Evolutionary conservation across 2,797 vertebrate species (phyloP), one percentile per base, ranked within the genome.

Genomic region (Denticeps clupeoides): DNA sequence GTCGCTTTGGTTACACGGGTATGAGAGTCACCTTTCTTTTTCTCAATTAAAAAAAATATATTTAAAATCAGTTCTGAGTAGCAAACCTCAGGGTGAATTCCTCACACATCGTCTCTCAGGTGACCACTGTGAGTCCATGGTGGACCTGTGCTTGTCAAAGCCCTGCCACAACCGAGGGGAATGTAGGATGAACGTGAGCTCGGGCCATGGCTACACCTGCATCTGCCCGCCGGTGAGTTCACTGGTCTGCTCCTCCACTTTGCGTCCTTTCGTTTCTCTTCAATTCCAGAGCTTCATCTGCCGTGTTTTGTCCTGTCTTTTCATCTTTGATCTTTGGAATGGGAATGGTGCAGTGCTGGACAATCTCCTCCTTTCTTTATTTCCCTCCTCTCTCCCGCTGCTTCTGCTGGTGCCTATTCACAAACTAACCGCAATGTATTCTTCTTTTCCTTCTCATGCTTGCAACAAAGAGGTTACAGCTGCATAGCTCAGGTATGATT

Each of bases 1-100:
- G 92, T 62, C 90, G 86, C 6, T 83, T 79, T 0, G 83, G 90
- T 51, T 97, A 87, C 75, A 92, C 88, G 0, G 92, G 92, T 92
- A 65, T 27, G 24, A 46, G 59, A 7, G n/a, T 8, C 18, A 6
- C 15, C 4, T 9, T 5, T 9, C 38, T 25, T 19, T 25, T 0
- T 19, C 18, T 3, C 18, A 19, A 19, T 19, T 19, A 19, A 3
- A 18, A 19, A 19, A 19, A 19, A 19, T 3, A 19, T 19, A 19
- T 19, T 3, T 18, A 2, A 18, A 19, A 19, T 19, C 5, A 43
- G 18, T 12, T 3, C 3, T 25, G n/a, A 2, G 4, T 4, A 28
- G 11, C 18, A 16, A 9, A 10, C 12, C 11, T 43, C 11, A 16
- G 18, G 25, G 10, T 29, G 9, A 23, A 25, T 10, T 22, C 13